Evolutionary conservation across 2,113 vertebrate genomes (phyloP).

Genomic region (Procavia capensis): DNA sequence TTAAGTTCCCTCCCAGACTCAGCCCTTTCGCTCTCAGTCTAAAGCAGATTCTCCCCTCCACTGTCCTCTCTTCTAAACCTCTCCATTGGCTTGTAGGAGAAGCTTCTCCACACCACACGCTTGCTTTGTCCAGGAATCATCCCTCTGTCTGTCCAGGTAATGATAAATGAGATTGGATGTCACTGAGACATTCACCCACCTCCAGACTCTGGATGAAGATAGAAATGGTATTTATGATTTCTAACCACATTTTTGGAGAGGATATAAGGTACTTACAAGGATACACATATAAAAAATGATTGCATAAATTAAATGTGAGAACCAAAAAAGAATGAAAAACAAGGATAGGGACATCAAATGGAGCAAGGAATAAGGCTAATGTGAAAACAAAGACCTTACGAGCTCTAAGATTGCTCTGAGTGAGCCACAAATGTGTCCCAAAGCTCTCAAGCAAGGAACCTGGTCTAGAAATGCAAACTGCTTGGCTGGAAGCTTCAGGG

Average conservation of each 20-base stretch:
- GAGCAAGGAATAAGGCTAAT: not conserved
- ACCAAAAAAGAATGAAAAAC: slow-evolving; percentile 60
- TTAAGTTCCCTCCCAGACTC: not conserved
- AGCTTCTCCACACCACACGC: not conserved
- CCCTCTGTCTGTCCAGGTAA: not conserved
- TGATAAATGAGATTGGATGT: slow-evolving; percentile 68
- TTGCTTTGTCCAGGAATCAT: fast-evolving
- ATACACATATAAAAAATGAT: slow-evolving; percentile 75
- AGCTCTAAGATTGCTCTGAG: not conserved
- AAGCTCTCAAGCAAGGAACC: not conserved
- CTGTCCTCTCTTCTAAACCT: not conserved
- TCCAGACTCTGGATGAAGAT: slow-evolving; percentile 79
- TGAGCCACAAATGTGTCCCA: not conserved
- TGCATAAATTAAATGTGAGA: slow-evolving; percentile 75
- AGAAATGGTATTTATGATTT: slow-evolving; percentile 80
- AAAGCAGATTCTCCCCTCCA: not conserved
- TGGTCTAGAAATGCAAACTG: not conserved
- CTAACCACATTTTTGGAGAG: slow-evolving; percentile 73
- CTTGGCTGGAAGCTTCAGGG: not conserved
- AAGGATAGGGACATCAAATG: not conserved
- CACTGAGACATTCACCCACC: slow-evolving; percentile 67
- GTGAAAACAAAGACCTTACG: not conserved
- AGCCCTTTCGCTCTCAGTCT: not conserved
- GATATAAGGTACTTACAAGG: slow-evolving; percentile 77
- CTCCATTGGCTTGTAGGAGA: fast-evolving